phyloP scores from a whole-genome alignment of 2,797 vertebrate species.

The Pelobates cultripes region DNA sequence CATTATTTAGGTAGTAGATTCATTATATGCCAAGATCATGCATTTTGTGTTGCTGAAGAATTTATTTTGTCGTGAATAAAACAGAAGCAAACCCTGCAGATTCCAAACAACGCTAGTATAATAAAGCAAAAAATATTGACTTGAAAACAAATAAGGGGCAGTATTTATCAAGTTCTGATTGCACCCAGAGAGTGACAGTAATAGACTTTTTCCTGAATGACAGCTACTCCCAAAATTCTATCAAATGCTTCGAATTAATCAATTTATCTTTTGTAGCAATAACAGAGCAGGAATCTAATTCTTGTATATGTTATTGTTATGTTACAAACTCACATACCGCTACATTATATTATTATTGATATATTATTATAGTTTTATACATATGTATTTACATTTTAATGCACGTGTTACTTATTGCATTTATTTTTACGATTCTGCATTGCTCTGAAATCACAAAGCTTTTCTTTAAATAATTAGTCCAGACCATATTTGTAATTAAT shows the following conservation, averaged over 20 bases:
- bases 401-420: too few species aligned
- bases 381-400: too few species aligned
- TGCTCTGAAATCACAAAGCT: too few species aligned
- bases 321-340: too few species aligned
- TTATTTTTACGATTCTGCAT: too few species aligned
- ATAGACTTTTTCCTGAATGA: constrained; percentile 6
- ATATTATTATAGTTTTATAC: too few species aligned
- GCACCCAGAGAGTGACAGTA: constrained; percentile 6
- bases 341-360: too few species aligned
- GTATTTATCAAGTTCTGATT: constrained; percentile 30
- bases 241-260: neutral
- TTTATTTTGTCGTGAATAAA: constrained; percentile 14
- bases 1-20: constrained; percentile 49
- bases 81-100: constrained; percentile 22
- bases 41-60: constrained; percentile 33
- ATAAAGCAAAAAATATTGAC: constrained; percentile 24
- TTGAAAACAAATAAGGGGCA: constrained; percentile 24
- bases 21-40: constrained; percentile 23
- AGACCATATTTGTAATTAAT: too few species aligned
- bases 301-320: too few species aligned
- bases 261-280: too few species aligned
- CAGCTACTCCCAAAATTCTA: constrained; percentile 20
- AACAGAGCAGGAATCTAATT: too few species aligned
- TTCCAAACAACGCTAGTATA: constrained; percentile 3
- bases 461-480: too few species aligned